Conservation (phyloP, 2,113 vertebrate species). For the Podiceps cristatus region DNA sequence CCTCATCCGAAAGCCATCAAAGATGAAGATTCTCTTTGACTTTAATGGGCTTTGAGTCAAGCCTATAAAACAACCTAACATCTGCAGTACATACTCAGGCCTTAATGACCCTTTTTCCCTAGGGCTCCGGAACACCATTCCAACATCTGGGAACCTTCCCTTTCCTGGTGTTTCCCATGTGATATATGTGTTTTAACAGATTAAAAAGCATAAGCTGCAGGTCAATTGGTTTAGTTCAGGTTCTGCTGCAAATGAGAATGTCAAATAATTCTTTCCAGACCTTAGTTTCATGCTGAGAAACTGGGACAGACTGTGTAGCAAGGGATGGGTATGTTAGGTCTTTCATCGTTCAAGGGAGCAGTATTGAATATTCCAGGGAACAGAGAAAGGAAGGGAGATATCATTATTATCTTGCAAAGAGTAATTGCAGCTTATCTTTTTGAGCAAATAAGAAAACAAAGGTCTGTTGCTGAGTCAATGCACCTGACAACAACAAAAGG, state of each 20-base stretch:
- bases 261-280: not conserved
- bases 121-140: not conserved
- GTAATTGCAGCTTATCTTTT: not conserved
- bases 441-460: not conserved
- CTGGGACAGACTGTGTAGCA: not conserved
- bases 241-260: not conserved
- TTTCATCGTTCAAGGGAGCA: not conserved
- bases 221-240: not conserved
- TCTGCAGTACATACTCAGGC: not conserved
- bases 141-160: conserved; percentile 19
- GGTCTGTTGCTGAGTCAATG: not conserved
- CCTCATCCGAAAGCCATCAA: not conserved
- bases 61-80: not conserved
- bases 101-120: not conserved
- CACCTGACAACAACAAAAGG: not conserved
- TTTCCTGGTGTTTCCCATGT: conserved; percentile 13
- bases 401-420: not conserved
- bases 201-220: not conserved
- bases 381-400: not conserved
- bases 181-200: not conserved
- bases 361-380: not conserved
- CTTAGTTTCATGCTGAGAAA: not conserved
- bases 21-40: not conserved
- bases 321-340: not conserved
- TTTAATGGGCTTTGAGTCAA: not conserved